Base-by-base conservation (phyloP, 2,113 vertebrate species). In the Salvelinus namaycush region DNA sequence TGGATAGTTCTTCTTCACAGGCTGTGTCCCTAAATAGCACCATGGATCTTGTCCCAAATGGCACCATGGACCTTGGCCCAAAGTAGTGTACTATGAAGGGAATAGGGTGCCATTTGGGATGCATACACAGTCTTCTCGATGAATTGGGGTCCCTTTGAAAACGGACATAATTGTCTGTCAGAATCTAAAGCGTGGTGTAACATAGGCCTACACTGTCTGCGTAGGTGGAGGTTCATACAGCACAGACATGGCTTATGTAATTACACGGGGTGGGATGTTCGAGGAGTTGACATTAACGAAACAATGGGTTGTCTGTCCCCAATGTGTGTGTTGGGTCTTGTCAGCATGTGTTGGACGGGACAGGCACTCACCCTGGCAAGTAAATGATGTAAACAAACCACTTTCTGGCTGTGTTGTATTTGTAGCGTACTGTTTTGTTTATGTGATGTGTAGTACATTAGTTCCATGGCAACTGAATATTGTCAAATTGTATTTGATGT, bases 251-350 rank as follows among this genome's bases (percentile, higher is more conserved):
- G 54, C 81, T 79, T 76, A 65, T 86, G 76, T 87, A 79, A 87
- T 81, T 82, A 44, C 72, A 78, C 77, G 29, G 71, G 74, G 72
- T 83, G 76, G 82, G 71, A 81, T 78, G 72, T 73, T 73, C 18
- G 68, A 81, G 74, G 72, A 72, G 79, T 77, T 82, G 81, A 68
- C 77, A 83, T 70, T 77, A 74, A 68, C 79, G 12, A 87, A 83
- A 91, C 86, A 88, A 88, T 86, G 60, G 70, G 20, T 69, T 89
- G 62, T 78, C 54, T 88, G 78, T 91, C 48, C 67, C 62, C 13
- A 83, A 59, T 77, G 73, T 31, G 85, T 84, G 22, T 76, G 27
- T 83, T 73, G 13, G 49, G 29, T 51, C 49, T 51, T 51, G 12
- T 75, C 57, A 79, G 57, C 62, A 74, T 84, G 22, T 78, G 62